Base-by-base conservation (phyloP, 2,113 vertebrate species). In the Anarrhichthys ocellatus region DNA sequence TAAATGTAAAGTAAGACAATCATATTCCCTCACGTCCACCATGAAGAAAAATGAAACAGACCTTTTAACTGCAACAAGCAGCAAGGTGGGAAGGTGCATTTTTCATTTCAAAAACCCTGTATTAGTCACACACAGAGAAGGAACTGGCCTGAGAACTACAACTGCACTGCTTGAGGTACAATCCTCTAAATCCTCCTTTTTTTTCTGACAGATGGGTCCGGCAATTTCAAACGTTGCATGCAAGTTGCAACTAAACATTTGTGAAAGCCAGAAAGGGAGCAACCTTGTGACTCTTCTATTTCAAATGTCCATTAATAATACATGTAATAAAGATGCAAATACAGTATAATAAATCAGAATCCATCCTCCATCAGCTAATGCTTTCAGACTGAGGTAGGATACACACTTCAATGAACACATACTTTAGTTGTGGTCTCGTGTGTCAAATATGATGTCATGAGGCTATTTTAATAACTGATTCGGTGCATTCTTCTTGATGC, bases 1-100 rank as follows among this genome's bases (percentile, higher is more conserved):
- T 80, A 73, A 80, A 80, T 80, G 73, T 77, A 77, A 74, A 78
- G 40, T 54, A 67, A 80, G 76, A 54, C 63, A 20, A 52, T 54
- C 9, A 6, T 40, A 20, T 56, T 72, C 54, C 34, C 32, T 59
- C 11, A 18, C 40, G 38, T 46, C 5, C 73, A 50, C n/a, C 5
- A 59, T 67, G 15, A 42, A 36, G 22, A 75, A 9, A 73, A 77
- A 73, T 24, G 0, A 52, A 67, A 66, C 18, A 42, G 13, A 54
- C n/a, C 24, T 56, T 24, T 73, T 50, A 65, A 40, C 14, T 11
- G 48, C 42, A 42, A 44, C 20, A 22, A 67, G n/a, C 50, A 9
- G 40, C 13, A 3, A 36, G 34, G 13, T 50, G 18, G 38, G 34
- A 68, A 70, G n/a, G 22, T 64, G 46, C 14, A 17, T 73, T 73